Evolutionary conservation across 30 jellyfish, hydroid and myxozoan species (phyloP).

Genomic region (Turritopsis rubra): DNA sequence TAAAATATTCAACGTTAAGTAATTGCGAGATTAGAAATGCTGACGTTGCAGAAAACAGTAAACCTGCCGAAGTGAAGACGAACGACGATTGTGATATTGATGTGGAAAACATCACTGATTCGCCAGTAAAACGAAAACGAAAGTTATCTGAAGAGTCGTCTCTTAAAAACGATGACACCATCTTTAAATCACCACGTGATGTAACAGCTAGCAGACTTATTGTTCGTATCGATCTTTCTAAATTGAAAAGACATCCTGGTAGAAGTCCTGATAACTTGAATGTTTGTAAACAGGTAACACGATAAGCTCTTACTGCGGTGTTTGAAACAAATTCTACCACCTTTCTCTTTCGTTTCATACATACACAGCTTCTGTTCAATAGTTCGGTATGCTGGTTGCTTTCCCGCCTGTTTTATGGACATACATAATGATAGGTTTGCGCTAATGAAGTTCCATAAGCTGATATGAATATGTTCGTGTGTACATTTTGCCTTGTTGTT

Average conservation of each 20-base stretch:
- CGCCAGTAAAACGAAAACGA: slow-evolving; percentile 28
- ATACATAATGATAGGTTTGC: background rate
- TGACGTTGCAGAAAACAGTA: slow-evolving; percentile 2
- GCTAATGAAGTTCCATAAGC: background rate
- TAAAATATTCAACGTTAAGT: slow-evolving; percentile 6
- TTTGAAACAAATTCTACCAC: background rate
- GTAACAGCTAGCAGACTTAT: background rate
- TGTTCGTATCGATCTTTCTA: slow-evolving; percentile 28
- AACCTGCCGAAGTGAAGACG: slow-evolving; percentile 5
- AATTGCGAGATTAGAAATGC: background rate
- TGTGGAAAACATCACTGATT: slow-evolving; percentile 5
- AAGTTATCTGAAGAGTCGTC: slow-evolving; percentile 5
- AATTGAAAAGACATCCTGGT: slow-evolving; percentile 26
- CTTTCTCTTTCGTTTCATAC: background rate
- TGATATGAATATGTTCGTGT: background rate
- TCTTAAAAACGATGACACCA: slow-evolving; percentile 5
- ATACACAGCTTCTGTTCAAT: too few relatives aligned
- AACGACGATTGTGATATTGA: slow-evolving; percentile 9
- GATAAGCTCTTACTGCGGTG: background rate
- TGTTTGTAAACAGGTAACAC: background rate
- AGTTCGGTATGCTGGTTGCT: too few relatives aligned
- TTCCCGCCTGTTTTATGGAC: too few relatives aligned
- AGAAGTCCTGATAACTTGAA: background rate
- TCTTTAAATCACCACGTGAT: slow-evolving; percentile 18
- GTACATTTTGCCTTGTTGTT: background rate